Base-by-base conservation (phyloP, 2,888 invertebrate genomes). In the Drosophila ustulata region DNA sequence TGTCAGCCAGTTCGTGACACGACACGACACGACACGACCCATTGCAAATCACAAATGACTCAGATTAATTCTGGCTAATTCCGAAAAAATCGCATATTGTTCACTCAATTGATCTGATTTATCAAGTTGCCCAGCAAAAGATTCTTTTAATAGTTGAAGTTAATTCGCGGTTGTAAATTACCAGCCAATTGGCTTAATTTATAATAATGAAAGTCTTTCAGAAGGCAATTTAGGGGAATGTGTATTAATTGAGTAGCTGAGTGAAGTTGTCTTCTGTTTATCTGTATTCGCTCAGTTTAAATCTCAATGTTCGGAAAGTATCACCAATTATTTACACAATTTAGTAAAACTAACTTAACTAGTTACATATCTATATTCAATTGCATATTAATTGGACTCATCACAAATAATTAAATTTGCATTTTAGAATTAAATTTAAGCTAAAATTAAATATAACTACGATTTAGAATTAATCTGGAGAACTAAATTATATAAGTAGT, bases 1-100 rank as follows among this genome's bases (percentile, higher is more conserved):
- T 81, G 88, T 0, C 9, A 43, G n/a, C 50, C 66, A 57, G 68
- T 45, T 1, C 39, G 41, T 59, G 59, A 46, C 50, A 46, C 45
- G 45, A 30, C 45, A 46, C 45, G 45, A 30, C 45, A 46, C 37
- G 23, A 9, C 6, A 13, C 4, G 9, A 34, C 11, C 25, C n/a
- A 3, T 32, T 11, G 34, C 9, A 4, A 9, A 11, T 34, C 11
- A 4, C 11, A 34, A 32, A 32, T 32, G 9, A 32, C 9, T 32
- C 18, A 1, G 1, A 18, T 1, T 1, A 18, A 28, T 28, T 28
- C 28, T 28, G 28, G 5, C 0, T 3, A 28, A 28, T 28, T 28
- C 5, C 28, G 28, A 28, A 28, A 28, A 5, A 28, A 28, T 4
- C 4, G 4, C 4, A 28, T 28, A 28, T 4, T 28, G 28, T 18